Conservation (phyloP, 2,113 vertebrate species). For the Corythornis madagascariensis region DNA sequence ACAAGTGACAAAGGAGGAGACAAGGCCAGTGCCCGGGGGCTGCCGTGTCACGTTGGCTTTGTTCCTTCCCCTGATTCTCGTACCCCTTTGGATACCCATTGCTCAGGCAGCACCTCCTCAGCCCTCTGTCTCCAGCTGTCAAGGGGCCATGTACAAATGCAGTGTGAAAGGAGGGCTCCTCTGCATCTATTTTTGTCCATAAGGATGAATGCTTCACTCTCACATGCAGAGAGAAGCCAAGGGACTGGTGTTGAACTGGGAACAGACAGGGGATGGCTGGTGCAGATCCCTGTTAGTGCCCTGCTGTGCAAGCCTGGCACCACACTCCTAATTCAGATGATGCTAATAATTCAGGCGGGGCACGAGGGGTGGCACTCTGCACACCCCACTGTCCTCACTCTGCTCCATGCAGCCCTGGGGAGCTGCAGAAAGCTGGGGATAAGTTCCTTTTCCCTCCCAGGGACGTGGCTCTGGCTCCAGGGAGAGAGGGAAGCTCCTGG, state of each 20-base stretch:
- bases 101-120: rapidly evolving
- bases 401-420: rapidly evolving
- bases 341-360: not conserved
- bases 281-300: not conserved
- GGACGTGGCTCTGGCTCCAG: rapidly evolving
- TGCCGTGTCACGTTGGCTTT: rapidly evolving
- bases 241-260: not conserved
- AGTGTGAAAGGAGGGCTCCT: not conserved
- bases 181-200: rapidly evolving
- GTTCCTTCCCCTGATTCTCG: rapidly evolving
- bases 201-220: not conserved
- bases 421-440: not conserved
- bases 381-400: not conserved
- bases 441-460: not conserved
- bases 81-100: rapidly evolving
- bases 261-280: not conserved
- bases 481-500: not conserved
- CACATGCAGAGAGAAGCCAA: not conserved
- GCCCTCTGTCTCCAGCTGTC: rapidly evolving
- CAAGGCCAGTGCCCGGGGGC: rapidly evolving
- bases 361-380: rapidly evolving
- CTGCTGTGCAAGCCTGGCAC: not conserved
- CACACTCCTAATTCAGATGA: not conserved
- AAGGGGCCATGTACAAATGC: rapidly evolving
- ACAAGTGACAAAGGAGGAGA: not conserved